Evolutionary conservation across 2,888 invertebrate genomes (phyloP), one percentile per base, ranked within the genome.

Genomic region (Hermodice carunculata): DNA sequence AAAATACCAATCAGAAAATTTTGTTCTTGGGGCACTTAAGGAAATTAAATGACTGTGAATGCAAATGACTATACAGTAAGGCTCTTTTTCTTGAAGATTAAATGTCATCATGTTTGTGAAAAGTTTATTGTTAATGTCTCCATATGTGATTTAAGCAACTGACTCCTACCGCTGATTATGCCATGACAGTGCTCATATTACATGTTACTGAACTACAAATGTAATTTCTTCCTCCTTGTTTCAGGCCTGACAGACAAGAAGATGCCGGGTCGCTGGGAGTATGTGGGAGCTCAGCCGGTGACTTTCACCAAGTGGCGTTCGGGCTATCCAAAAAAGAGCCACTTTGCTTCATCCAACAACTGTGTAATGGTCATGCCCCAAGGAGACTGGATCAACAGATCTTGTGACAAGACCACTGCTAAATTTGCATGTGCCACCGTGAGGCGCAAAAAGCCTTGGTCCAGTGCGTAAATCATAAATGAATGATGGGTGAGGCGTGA

Each of bases 321-420:
- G 17, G 76, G 76, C 14, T 76, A 73, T 53, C 82, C 81, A 0
- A 71, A 80, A 28, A 48, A 34, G 14, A 51, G 57, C 40, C 60
- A 60, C 31, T 42, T 28, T 28, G 37, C 60, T 31, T 49, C 42
- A 46, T 44, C 37, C 66, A 80, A 80, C 70, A 79, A 78, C 67
- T 84, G 84, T 73, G 82, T 82, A 0, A 73, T 83, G 53, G 81
- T 83, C 17, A 77, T 78, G 54, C 76, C 77, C 53, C 73, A 74
- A 40, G 57, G 71, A 14, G 78, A 79, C 37, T 82, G 81, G 82
- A 76, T 78, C 63, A 82, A 83, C 70, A 81, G 81, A 66, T 73
- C 76, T 22, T 84, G 84, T 70, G 77, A 80, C 70, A 78, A 76
- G 49, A 74, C 76, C 40, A 76, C 70, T 60, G 78, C 81, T 48